Conservation (phyloP, 2,888 invertebrate genomes). For the Molorchus minor region DNA sequence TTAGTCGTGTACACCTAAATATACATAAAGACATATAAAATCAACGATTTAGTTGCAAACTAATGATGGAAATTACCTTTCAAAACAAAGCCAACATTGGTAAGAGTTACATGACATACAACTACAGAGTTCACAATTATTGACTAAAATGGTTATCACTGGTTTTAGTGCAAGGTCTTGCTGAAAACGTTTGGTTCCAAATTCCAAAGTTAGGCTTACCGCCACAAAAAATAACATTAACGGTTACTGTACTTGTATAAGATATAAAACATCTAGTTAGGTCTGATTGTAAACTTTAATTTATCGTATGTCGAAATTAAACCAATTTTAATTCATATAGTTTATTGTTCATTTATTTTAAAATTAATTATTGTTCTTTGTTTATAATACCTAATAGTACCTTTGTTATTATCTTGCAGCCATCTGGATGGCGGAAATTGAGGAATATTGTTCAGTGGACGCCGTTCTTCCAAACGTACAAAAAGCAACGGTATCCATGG, state of each 20-base stretch:
- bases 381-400: neutral
- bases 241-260: neutral
- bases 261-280: neutral
- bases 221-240: neutral
- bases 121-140: too few species aligned
- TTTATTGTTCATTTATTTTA: neutral
- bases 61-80: too few species aligned
- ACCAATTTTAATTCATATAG: neutral
- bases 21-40: too few species aligned
- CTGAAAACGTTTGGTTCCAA: too few species aligned
- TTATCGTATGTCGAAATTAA: neutral
- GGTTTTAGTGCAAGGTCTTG: too few species aligned
- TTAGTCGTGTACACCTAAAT: too few species aligned
- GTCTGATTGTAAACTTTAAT: neutral
- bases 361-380: neutral
- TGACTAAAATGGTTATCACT: too few species aligned
- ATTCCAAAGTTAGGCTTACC: too few species aligned
- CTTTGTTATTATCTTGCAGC: conserved; percentile 68
- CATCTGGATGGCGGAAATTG: conserved; percentile 93
- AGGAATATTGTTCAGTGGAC: conserved; percentile 96
- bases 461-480: conserved; percentile 96
- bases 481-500: conserved; percentile 95
- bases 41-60: too few species aligned
- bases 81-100: too few species aligned
- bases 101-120: too few species aligned